Percentiles rank a stretch among this genome's conserved stretches.
These are phyloP conservation scores for Drosophila setosimentum DNA, from an alignment of 2,888 invertebrate genomes.

Conservation along the genomic window DNA sequence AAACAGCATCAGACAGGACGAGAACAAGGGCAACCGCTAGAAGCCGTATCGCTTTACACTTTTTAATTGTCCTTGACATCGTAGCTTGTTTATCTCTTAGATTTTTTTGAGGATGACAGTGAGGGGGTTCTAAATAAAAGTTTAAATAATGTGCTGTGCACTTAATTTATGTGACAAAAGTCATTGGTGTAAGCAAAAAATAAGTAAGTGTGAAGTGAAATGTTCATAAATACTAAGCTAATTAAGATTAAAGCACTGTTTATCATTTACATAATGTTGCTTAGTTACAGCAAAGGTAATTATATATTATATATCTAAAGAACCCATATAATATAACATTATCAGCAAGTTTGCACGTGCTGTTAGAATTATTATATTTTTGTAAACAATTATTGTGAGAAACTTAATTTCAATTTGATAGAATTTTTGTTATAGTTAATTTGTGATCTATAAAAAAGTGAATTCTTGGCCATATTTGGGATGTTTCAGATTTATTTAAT, in stretches of 20 bases:
- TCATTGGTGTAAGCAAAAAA: neutral
- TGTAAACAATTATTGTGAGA: no score
- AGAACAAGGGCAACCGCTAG: slow-evolving; percentile 25
- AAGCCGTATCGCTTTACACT: slow-evolving; percentile 64
- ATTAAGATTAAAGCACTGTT: neutral
- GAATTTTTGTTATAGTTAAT: neutral
- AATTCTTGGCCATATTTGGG: neutral
- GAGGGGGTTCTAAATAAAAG: neutral
- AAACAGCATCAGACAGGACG: slow-evolving; percentile 26
- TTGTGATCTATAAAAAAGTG: neutral
- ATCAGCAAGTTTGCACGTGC: neutral
- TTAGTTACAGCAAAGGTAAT: neutral
- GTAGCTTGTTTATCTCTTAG: slow-evolving; percentile 62
- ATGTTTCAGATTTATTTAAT: neutral
- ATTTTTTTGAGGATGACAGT: slow-evolving; percentile 3
- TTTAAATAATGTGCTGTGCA: slow-evolving; percentile 26
- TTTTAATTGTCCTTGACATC: slow-evolving; percentile 72
- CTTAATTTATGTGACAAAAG: slow-evolving; percentile 34
- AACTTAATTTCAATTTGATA: neutral
- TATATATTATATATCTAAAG: neutral
- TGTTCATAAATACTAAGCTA: neutral
- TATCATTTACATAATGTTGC: neutral
- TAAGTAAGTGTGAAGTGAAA: neutral
- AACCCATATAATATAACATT: neutral
- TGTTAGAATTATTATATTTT: no score